Percentiles rank a stretch among this genome's conserved stretches.
These are phyloP conservation scores for Dipus sagitta DNA, from an alignment of 2,797 vertebrate genomes.

Conservation along the genomic window DNA sequence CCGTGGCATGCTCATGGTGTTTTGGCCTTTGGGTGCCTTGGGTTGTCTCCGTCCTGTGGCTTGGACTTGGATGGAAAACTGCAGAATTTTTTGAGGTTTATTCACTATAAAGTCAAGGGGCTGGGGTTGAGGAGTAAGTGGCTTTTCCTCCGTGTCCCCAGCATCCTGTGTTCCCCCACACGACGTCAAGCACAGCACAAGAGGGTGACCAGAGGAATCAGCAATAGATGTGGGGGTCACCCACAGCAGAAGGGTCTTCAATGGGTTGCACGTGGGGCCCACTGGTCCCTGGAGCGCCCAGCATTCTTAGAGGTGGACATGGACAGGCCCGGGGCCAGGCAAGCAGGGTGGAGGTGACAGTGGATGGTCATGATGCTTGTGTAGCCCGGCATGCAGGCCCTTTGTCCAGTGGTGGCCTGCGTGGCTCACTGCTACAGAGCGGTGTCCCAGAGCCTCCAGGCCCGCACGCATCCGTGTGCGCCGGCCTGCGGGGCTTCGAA, in stretches of 20 bases:
- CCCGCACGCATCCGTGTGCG: neutral
- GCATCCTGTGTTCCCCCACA: neutral
- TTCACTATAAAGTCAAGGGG: neutral
- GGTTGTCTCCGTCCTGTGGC: neutral
- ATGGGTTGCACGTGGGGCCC: neutral
- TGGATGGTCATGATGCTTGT: neutral
- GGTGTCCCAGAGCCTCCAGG: neutral
- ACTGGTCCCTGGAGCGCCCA: neutral
- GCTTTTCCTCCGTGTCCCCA: neutral
- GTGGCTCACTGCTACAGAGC: neutral
- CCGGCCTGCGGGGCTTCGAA: no score
- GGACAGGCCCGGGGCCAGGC: neutral
- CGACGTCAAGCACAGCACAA: neutral
- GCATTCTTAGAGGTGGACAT: neutral
- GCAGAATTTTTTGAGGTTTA: neutral
- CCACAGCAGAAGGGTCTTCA: neutral
- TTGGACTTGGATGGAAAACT: neutral
- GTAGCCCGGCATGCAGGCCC: neutral
- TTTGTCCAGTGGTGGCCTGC: neutral
- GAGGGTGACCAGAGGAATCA: no score
- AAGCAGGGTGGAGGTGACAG: neutral
- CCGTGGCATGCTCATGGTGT: neutral
- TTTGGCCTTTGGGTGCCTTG: neutral
- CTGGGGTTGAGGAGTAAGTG: neutral
- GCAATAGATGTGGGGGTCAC: no score